These are phyloP conservation scores for Galago senegalensis DNA, from an alignment of 2,797 vertebrate species.

Conservation along the genomic window DNA sequence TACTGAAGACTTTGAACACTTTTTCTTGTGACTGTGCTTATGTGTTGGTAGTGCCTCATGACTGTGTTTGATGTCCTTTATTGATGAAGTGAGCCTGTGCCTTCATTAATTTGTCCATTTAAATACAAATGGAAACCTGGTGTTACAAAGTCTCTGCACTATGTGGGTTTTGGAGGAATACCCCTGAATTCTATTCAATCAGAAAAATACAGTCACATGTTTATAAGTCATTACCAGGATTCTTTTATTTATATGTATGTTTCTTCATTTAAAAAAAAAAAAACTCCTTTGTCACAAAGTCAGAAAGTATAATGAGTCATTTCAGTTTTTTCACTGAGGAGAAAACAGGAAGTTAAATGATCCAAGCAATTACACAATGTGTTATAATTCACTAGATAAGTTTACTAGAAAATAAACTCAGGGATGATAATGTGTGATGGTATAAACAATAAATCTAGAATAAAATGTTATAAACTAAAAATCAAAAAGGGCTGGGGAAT, in stretches of 20 bases:
- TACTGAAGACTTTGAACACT: slow-evolving; percentile 73
- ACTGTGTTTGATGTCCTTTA: slow-evolving; percentile 82
- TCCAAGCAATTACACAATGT: slow-evolving; percentile 46
- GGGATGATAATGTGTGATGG: neutral
- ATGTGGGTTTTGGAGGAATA: slow-evolving; percentile 81
- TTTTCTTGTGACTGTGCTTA: slow-evolving; percentile 82
- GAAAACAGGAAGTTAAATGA: slow-evolving; percentile 72
- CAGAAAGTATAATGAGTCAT: slow-evolving; percentile 37
- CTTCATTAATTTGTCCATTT: slow-evolving; percentile 86
- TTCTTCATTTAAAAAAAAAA: slow-evolving; percentile 68
- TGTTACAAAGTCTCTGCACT: slow-evolving; percentile 76
- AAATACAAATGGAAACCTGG: slow-evolving; percentile 79
- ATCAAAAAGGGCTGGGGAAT: neutral
- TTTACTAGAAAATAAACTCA: slow-evolving; percentile 41
- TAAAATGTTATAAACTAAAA: neutral
- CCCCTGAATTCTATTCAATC: slow-evolving; percentile 70
- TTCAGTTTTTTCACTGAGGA: slow-evolving; percentile 71
- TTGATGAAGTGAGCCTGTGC: slow-evolving; percentile 86
- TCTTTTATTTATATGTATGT: slow-evolving; percentile 70
- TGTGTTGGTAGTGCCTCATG: slow-evolving; percentile 83
- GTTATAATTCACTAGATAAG: slow-evolving; percentile 61
- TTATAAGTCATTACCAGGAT: slow-evolving; percentile 75
- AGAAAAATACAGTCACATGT: slow-evolving; percentile 79
- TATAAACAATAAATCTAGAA: slow-evolving; percentile 40
- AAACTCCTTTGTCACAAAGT: slow-evolving; percentile 64